Base-by-base conservation (phyloP, 2,797 vertebrate genomes). In the Notolabrus celidotus region DNA sequence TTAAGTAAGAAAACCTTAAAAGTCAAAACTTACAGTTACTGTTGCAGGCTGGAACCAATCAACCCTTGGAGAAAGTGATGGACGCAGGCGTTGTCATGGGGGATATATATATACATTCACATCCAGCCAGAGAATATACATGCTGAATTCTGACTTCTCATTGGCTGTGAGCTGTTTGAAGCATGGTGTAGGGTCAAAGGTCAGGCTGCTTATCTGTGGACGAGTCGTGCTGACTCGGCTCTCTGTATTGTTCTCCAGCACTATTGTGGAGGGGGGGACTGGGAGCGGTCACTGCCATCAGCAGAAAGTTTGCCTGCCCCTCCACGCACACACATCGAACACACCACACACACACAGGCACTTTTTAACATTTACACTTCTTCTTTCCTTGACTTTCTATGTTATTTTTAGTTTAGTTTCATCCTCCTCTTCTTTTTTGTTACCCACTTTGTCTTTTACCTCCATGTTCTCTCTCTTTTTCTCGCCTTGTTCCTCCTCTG, bases 231-330 rank as follows among this genome's bases (percentile, higher is more conserved):
- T 97, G 96, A 96, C 92, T 72, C 67, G 72, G 94, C 93, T 87
- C 89, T 91, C 94, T 92, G 94, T 92, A 96, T 96, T 96, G 94
- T 96, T 94, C 73, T 88, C 75, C 84, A 49, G 77, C 81, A 84
- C 72, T 55, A 86, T 89, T 91, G 92, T 93, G 3, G 22, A 23
- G 20, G 23, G 76, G 66, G 62, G 67, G 41, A 51, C 67, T 8
- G 22, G 34, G 77, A 71, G 86, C 88, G 90, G 85, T 88, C 83
- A 89, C 92, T 91, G 87, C 86, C 87, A 84, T 96, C 94, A 89
- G 93, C 93, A 94, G 87, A 94, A 94, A 89, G 80, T 79, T 75
- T 76, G 43, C 45, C 39, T 47, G 27, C 55, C 58, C 45, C 34
- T 39, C 29, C 7, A n/a, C 51, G 19, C 43, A 29, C 56, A 36